These are phyloP conservation scores for Pardosa pseudoannulata DNA, from an alignment of 2,888 invertebrate species.

Conservation along the genomic window DNA sequence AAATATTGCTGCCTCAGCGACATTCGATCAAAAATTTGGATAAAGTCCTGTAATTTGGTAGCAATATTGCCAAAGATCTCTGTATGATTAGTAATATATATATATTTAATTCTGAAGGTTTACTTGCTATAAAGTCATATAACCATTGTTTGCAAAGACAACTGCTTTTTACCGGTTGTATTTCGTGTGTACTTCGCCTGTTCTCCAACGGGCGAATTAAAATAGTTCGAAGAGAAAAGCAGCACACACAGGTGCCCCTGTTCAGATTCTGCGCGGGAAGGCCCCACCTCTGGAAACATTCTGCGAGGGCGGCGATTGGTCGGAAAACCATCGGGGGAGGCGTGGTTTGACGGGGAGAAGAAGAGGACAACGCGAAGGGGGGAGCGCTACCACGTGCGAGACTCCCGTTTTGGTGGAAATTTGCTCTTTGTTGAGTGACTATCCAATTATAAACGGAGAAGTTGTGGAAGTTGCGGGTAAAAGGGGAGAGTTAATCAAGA, in stretches of 20 bases:
- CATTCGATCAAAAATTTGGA: too few relatives aligned
- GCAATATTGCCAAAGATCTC: too few relatives aligned
- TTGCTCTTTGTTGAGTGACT: conserved; percentile 14
- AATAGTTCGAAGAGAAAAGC: conserved; percentile 27
- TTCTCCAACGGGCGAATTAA: conserved; percentile 38
- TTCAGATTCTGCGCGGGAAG: conserved; percentile 37
- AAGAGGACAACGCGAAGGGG: too few relatives aligned
- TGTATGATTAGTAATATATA: too few relatives aligned
- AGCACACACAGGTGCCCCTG: conserved; percentile 11
- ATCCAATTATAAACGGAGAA: neutral
- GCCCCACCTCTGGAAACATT: neutral
- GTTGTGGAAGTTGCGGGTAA: neutral
- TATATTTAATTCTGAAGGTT: too few relatives aligned
- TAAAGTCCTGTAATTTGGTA: too few relatives aligned
- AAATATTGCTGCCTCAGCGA: too few relatives aligned
- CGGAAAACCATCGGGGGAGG: neutral
- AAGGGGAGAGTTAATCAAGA: neutral
- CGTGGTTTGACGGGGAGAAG: conserved; percentile 19
- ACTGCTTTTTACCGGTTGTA: neutral
- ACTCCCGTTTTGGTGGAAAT: neutral
- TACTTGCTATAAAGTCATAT: too few relatives aligned
- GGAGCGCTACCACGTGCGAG: conserved; percentile 36
- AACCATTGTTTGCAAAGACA: too few relatives aligned
- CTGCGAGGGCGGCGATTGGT: neutral
- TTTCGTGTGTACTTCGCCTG: conserved; percentile 36